Evolutionary conservation across 2,888 invertebrate species (phyloP), one percentile per base, ranked within the genome.

Genomic region (Cylloceria caligata): DNA sequence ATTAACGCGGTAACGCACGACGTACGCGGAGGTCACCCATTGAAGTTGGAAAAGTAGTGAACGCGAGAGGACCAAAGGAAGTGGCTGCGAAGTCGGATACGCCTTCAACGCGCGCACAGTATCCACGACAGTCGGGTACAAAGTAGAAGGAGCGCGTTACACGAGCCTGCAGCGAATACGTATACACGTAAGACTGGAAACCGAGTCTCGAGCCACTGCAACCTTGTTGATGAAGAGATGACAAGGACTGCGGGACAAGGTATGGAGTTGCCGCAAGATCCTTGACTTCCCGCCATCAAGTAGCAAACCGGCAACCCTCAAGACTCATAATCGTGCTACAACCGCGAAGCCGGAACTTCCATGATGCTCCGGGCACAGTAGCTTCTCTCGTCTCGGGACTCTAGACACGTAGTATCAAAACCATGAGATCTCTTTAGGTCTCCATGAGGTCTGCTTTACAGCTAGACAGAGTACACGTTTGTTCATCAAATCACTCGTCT

Each of bases 281-380:
- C 76, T 68, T 47, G 81, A 55, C 81, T 76, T 68, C 72, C 39
- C 30, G 72, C 52, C 67, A 73, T 68, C 52, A 73, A 47, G 45
- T 47, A 60, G 67, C 74, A 69, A 47, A 6, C 30, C 27, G 1
- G 47, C 27, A 39, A 19, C 64, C 36, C 65, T 67, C 42, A 19
- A 74, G 69, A 42, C 52, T 42, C 62, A 34, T 68, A 36, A 52
- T 62, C 52, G 52, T 55, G 55, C 52, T 57, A 74, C 52, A 19
- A 65, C 69, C 30, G 16, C n/a, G 62, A 39, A 45, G 30, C 64
- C 80, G 71, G 80, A 76, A 80, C 64, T 80, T 80, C 67, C 34
- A 16, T 49, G 76, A 76, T 71, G 71, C 76, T 71, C 34, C 42
- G 21, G 60, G 71, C 71, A 60, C 74, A 4, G 9, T 9, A 73